A percentile compares a stretch with the other conserved stretches of the same genome.
Evolutionary conservation across 2,888 invertebrate species (phyloP).

Genomic region (Aelia acuminata): DNA sequence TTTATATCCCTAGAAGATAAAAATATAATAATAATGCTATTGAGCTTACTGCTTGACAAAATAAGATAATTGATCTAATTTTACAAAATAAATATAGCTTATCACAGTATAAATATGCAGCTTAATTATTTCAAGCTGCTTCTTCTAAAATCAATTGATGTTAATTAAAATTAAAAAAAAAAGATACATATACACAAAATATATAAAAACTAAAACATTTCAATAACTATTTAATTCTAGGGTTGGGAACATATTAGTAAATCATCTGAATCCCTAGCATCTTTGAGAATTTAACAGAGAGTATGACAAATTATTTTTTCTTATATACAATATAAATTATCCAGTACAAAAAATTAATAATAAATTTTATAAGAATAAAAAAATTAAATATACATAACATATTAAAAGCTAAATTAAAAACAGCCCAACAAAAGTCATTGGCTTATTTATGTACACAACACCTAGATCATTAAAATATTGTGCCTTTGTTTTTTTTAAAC

Average conservation of each 20-base stretch:
- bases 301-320: background rate
- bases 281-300: background rate
- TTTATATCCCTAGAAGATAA: constrained; percentile 23
- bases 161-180: background rate
- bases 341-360: background rate
- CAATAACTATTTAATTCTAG: background rate
- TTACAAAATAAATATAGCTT: constrained; percentile 39
- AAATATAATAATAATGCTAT: constrained; percentile 17
- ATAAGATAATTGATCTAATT: background rate
- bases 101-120: constrained; percentile 36
- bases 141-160: no score
- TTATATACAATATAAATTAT: constrained; percentile 10
- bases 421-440: background rate
- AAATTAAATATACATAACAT: background rate
- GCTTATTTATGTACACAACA: constrained; percentile 13
- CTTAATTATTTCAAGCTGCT: background rate
- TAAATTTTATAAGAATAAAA: constrained; percentile 15
- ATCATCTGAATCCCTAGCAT: background rate
- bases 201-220: constrained; percentile 36
- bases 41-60: constrained; percentile 38
- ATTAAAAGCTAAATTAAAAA: constrained; percentile 1
- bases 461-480: constrained; percentile 3
- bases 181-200: background rate
- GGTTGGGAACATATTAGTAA: background rate
- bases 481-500: background rate